phyloP scores from a whole-genome alignment of 2,888 invertebrate genomes.

The Eutolmus rufibarbis region DNA sequence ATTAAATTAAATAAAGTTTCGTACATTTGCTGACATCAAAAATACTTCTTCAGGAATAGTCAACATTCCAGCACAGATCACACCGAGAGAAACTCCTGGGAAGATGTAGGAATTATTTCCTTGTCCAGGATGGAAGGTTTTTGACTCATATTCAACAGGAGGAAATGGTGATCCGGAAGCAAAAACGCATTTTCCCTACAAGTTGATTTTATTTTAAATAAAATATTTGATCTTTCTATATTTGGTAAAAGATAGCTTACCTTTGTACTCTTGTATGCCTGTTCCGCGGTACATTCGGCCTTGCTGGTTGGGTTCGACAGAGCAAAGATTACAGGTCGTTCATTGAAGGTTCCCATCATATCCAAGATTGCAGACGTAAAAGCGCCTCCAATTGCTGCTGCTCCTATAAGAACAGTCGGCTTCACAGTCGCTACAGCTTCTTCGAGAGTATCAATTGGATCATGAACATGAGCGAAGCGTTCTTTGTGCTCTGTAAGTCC shows the following conservation, averaged over 20 bases:
- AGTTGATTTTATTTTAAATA: conserved; percentile 1
- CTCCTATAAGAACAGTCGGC: conserved; percentile 93
- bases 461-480: conserved; percentile 79
- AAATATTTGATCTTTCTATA: neutral
- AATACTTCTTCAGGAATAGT: conserved; percentile 92
- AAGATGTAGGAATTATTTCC: conserved; percentile 98
- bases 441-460: conserved; percentile 77
- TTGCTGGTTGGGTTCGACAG: conserved; percentile 98
- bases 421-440: conserved; percentile 83
- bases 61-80: conserved; percentile 85
- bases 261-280: conserved; percentile 87
- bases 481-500: conserved; percentile 82
- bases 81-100: conserved; percentile 93
- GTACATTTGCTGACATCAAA: conserved; percentile 86
- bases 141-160: conserved; percentile 81
- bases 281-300: conserved; percentile 99
- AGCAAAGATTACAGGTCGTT: conserved; percentile 93
- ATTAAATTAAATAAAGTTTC: conserved; percentile 15
- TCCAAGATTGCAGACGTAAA: conserved; percentile 87
- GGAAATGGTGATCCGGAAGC: conserved; percentile 97
- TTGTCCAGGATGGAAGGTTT: conserved; percentile 88
- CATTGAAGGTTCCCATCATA: conserved; percentile 84
- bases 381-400: conserved; percentile 92
- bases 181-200: conserved; percentile 87
- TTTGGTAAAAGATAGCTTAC: conserved; percentile 62